These are phyloP conservation scores for Epicampocera succincta DNA, from an alignment of 2,888 invertebrate species.

Conservation along the genomic window DNA sequence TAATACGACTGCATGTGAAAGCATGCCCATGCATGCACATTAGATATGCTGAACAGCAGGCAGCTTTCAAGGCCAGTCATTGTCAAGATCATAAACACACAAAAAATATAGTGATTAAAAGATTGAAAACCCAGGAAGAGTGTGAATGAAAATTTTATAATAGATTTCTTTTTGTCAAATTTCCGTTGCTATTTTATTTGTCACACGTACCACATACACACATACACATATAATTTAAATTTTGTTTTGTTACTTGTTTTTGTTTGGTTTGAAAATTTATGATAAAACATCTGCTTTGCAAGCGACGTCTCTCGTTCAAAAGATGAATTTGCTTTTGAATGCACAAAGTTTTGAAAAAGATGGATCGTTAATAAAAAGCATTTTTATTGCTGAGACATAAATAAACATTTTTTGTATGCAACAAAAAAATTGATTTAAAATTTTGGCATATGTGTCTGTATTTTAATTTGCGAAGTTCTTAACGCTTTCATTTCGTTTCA, in stretches of 20 bases:
- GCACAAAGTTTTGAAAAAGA: too few relatives aligned
- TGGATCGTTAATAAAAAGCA: conserved; percentile 2
- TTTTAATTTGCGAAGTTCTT: too few relatives aligned
- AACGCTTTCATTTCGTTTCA: too few relatives aligned
- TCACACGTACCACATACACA: too few relatives aligned
- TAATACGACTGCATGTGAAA: too few relatives aligned
- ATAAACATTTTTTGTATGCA: too few relatives aligned
- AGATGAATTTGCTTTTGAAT: too few relatives aligned
- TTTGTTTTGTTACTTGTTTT: conserved; percentile 1
- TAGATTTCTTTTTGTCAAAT: conserved; percentile 1
- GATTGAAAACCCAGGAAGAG: conserved; percentile 35
- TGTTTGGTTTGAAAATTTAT: conserved; percentile 56
- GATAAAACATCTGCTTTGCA: conserved; percentile 49
- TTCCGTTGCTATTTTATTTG: background rate
- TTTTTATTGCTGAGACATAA: too few relatives aligned
- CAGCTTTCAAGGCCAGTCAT: conserved; percentile 43
- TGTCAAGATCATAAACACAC: conserved; percentile 38
- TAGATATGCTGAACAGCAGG: conserved; percentile 44
- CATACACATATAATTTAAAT: too few relatives aligned
- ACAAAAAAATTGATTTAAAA: too few relatives aligned
- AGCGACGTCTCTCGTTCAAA: background rate
- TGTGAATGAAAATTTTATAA: background rate
- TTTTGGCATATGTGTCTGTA: too few relatives aligned
- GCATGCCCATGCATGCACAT: conserved; percentile 16
- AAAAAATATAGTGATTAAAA: background rate